Conservation (phyloP, 1,140 invertebrate species). For the Eciton burchellii region DNA sequence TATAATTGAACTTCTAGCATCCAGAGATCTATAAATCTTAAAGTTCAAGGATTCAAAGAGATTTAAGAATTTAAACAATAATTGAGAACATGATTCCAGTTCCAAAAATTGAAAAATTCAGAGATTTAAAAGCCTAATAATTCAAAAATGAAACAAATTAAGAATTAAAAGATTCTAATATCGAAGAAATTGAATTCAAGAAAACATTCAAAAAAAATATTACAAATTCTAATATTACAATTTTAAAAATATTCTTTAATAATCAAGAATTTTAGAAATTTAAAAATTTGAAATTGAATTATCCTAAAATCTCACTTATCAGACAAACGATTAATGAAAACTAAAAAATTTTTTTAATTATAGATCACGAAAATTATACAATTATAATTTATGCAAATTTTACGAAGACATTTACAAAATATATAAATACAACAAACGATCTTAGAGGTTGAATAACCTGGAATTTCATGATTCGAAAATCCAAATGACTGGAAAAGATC, state of each 20-base stretch:
- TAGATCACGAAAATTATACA: background rate
- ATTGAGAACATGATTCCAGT: constrained; percentile 1
- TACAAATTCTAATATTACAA: no score
- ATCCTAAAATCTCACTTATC: background rate
- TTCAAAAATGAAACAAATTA: constrained; percentile 6
- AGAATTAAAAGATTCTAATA: background rate
- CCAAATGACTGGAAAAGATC: constrained; percentile 1
- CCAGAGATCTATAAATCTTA: constrained; percentile 27
- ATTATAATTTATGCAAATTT: background rate
- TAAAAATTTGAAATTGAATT: background rate
- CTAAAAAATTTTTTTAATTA: background rate
- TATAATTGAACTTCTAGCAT: background rate
- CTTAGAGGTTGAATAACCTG: background rate
- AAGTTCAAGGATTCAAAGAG: background rate
- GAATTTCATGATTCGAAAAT: background rate
- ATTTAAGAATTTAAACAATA: constrained; percentile 14
- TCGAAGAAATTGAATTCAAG: no score
- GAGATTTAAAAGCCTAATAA: constrained; percentile 3
- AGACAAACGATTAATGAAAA: background rate
- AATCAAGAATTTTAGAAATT: constrained; percentile 18
- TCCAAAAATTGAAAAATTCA: constrained; percentile 21
- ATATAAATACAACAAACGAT: background rate
- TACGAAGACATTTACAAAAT: constrained; percentile 5
- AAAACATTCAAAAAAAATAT: no score
- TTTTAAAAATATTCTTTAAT: background rate